Evolutionary conservation across 2,888 invertebrate species (phyloP), one percentile per base, ranked within the genome.

Genomic region (Drosophila affinis): DNA sequence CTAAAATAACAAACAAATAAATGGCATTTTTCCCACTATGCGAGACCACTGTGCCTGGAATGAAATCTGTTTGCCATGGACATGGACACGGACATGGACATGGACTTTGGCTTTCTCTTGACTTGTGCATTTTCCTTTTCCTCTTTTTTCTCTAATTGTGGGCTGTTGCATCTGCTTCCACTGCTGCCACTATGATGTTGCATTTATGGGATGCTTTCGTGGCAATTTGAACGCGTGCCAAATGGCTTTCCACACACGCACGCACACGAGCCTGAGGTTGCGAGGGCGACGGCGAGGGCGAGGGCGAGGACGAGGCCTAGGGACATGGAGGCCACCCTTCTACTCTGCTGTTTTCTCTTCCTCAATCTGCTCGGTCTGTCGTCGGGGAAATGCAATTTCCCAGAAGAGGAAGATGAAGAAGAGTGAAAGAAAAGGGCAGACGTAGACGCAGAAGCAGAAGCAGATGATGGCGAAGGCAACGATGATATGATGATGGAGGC

Each of bases 181-280:
- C 4, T 29, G 24, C 10, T 34, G 18, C 18, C 9, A 14, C 65
- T 24, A 55, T 85, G 78, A 76, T 80, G 74, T 80, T 86, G 80
- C 81, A 80, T 88, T 83, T 80, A 74, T 78, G 87, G 75, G 62
- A 76, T 80, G 74, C 72, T 79, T 81, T 85, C 76, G 77, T 75
- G 75, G 84, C 87, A 68, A 86, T 86, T 84, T 84, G 84, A 84
- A 83, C 75, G 84, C 69, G 75, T 84, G 84, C 88, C 84, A 84
- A 84, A 88, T 86, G 73, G 81, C 79, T 80, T 76, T 83, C 72
- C 70, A 74, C 71, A 74, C 76, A 76, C 82, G 76, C 71, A 52
- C 70, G 54, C 47, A 27, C 51, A 34, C 45, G 7, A 3, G 14
- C 18, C 18, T 17, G 32, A 12, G 47, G 18, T n/a, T 34, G 27